Conservation (phyloP, 2,888 invertebrate species). For the Agrotis segetum region DNA sequence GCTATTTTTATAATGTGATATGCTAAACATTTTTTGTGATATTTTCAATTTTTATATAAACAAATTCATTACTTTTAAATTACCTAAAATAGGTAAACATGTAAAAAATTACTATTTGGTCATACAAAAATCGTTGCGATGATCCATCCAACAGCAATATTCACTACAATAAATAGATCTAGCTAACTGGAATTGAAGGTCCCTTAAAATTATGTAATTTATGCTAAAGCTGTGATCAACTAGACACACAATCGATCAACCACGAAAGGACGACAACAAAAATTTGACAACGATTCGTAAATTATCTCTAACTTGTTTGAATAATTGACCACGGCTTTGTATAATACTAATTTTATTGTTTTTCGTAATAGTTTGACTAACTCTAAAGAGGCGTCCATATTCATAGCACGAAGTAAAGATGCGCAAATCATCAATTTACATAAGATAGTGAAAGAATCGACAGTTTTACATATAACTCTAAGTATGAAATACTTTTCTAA, state of each 20-base stretch:
- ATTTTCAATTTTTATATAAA: constrained; percentile 85
- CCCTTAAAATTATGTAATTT: constrained; percentile 90
- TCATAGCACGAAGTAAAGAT: constrained; percentile 88
- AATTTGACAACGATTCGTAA: constrained; percentile 66
- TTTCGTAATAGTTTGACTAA: constrained; percentile 87
- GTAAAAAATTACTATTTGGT: constrained; percentile 90
- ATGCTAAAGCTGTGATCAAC: constrained; percentile 87
- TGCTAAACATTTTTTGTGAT: constrained; percentile 88
- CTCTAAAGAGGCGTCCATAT: constrained; percentile 90
- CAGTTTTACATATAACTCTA: constrained; percentile 83
- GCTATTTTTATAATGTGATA: constrained; percentile 83
- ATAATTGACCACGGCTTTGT: constrained; percentile 88
- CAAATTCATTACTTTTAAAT: constrained; percentile 80
- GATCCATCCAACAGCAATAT: constrained; percentile 86
- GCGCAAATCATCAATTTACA: constrained; percentile 89
- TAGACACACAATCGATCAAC: constrained; percentile 73
- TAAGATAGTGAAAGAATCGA: constrained; percentile 83
- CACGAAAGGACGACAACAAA: constrained; percentile 54
- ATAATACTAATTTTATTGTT: constrained; percentile 89
- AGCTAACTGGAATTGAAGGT: constrained; percentile 91
- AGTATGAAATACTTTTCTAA: constrained; percentile 80
- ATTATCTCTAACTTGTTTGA: constrained; percentile 68
- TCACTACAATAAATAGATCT: constrained; percentile 90
- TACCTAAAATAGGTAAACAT: constrained; percentile 85
- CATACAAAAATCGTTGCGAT: constrained; percentile 83